Evolutionary conservation across 2,113 vertebrate genomes (phyloP).

Genomic region (Aegypius monachus): DNA sequence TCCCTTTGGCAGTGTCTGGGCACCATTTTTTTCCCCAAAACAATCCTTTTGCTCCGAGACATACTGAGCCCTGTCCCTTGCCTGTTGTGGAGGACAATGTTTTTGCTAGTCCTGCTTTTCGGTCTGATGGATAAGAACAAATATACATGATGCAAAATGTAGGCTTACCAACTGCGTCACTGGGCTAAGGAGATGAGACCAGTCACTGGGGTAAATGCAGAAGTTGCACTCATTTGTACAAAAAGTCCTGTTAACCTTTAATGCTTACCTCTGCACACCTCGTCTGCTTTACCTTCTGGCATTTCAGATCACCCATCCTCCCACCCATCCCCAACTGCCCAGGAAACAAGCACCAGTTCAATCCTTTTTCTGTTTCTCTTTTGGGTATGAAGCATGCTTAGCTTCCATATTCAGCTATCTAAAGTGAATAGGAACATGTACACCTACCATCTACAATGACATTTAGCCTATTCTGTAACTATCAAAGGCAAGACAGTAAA

Average conservation of each 20-base stretch:
- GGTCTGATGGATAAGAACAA: neutral
- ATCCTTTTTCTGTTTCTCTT: neutral
- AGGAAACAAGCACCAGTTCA: neutral
- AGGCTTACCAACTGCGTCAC: neutral
- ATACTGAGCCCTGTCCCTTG: neutral
- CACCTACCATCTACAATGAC: neutral
- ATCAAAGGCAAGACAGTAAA: neutral
- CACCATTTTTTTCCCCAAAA: neutral
- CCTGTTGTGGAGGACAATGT: neutral
- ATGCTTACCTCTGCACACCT: neutral
- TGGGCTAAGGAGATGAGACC: neutral
- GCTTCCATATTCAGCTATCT: neutral
- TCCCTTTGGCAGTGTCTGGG: neutral
- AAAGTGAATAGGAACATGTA: neutral
- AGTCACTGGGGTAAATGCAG: neutral
- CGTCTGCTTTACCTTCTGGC: neutral
- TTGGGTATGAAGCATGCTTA: neutral
- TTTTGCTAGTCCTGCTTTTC: neutral
- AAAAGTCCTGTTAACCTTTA: neutral
- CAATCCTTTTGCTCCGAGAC: neutral
- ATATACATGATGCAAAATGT: neutral
- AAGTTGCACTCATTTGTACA: neutral
- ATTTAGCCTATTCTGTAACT: neutral
- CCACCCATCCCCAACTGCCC: neutral
- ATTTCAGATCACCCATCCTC: neutral